Percentiles rank a stretch among this genome's conserved stretches.
phyloP scores from a whole-genome alignment of 92 coral and sea anemone species.

The Galaxea fascicularis region DNA sequence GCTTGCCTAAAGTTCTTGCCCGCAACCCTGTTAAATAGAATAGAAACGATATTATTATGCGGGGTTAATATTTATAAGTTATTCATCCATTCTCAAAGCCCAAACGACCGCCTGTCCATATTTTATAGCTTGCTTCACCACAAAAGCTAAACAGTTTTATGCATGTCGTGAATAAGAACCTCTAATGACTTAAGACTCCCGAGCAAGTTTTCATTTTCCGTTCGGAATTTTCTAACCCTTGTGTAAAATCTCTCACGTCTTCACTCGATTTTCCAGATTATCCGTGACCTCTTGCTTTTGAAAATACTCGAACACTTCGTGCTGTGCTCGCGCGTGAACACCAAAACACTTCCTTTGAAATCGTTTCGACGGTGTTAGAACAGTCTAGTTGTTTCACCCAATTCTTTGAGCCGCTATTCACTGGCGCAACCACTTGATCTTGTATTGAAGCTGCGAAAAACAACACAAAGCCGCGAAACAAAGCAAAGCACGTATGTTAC shows the following conservation, averaged over 20 bases:
- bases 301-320: not conserved
- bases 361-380: not conserved
- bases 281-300: not conserved
- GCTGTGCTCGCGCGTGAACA: slow-evolving; percentile 11
- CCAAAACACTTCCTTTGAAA: not conserved
- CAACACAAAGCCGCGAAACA: not conserved
- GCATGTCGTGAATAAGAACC: not conserved
- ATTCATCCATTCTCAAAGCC: not conserved
- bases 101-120: slow-evolving; percentile 7
- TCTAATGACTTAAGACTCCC: not conserved
- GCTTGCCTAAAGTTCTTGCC: not conserved
- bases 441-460: not conserved
- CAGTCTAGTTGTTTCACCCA: not conserved
- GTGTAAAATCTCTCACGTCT: not conserved
- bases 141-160: slow-evolving; percentile 23
- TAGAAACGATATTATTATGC: not conserved
- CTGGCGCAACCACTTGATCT: not conserved
- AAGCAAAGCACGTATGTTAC: not conserved
- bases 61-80: not conserved
- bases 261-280: slow-evolving; percentile 8
- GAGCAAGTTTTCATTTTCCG: not conserved
- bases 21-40: not conserved
- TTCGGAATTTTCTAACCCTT: not conserved
- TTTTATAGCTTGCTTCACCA: slow-evolving; percentile 26
- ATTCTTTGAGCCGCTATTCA: too few relatives aligned